These are phyloP conservation scores for Cryptotermes secundus DNA, from an alignment of 1,140 invertebrate genomes.

Conservation along the genomic window DNA sequence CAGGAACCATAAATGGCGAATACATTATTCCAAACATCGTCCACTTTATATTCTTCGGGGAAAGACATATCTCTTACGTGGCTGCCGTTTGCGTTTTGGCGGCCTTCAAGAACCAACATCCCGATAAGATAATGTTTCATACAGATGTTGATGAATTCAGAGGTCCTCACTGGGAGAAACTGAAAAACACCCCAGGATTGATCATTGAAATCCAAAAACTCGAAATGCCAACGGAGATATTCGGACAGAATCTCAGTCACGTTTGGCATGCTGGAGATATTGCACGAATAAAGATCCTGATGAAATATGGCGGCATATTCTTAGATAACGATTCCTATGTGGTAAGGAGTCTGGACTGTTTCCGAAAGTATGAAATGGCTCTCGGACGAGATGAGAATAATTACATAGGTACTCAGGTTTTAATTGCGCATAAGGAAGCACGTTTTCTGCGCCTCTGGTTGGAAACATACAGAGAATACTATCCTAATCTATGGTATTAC, in stretches of 20 bases:
- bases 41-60: conserved; percentile 37
- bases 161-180: conserved; percentile 39
- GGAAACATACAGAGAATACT: conserved; percentile 32
- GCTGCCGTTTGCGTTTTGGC: conserved; percentile 39
- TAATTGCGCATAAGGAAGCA: conserved; percentile 36
- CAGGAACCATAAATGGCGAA: conserved; percentile 33
- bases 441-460: conserved; percentile 33
- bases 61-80: conserved; percentile 34
- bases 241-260: conserved; percentile 25
- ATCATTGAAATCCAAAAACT: not conserved
- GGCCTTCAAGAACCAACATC: conserved; percentile 40
- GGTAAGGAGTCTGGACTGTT: conserved; percentile 37
- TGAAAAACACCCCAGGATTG: conserved; percentile 34
- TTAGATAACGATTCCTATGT: conserved; percentile 40
- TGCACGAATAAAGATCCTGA: conserved; percentile 37
- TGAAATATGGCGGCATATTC: conserved; percentile 41
- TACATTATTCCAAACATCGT: conserved; percentile 40
- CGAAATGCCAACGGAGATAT: not conserved
- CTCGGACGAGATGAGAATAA: conserved; percentile 41
- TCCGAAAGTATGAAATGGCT: conserved; percentile 42
- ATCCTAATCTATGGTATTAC: conserved; percentile 32
- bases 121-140: conserved; percentile 40
- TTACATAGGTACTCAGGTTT: conserved; percentile 36
- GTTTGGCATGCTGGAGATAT: conserved; percentile 40
- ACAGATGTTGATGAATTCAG: conserved; percentile 37